A percentile compares a stretch with the other conserved stretches of the same genome.
Conservation (phyloP, 92 coral and sea anemone genomes). For the Epizoanthus scotinus region DNA sequence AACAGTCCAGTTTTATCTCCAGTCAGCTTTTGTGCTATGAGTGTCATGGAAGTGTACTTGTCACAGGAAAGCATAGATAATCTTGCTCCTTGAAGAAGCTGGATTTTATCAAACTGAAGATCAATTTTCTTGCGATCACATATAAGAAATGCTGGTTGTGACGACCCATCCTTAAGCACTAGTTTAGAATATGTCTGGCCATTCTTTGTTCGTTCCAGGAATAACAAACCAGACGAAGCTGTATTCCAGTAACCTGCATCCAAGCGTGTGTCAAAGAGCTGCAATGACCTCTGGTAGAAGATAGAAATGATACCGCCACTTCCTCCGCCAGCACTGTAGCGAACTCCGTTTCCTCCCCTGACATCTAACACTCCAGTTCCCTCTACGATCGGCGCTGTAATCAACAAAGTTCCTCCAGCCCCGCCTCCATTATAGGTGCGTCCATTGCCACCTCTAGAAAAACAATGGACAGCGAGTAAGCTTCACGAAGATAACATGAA, state of each 20-base stretch:
- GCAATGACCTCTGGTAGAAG: conserved; percentile 45
- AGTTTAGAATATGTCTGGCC: conserved; percentile 40
- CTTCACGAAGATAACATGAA: not conserved
- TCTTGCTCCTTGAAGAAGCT: conserved; percentile 50
- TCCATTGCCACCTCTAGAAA: conserved; percentile 56
- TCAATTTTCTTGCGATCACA: conserved; percentile 55
- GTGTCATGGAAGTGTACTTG: conserved; percentile 51
- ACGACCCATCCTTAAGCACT: conserved; percentile 47
- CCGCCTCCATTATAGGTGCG: conserved; percentile 58
- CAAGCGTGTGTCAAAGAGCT: conserved; percentile 31
- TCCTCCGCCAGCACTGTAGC: conserved; percentile 53
- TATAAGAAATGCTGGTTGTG: conserved; percentile 35
- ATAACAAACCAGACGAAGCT: conserved; percentile 58
- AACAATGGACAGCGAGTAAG: not conserved
- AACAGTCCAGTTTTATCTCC: conserved; percentile 59
- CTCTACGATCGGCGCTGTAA: conserved; percentile 33
- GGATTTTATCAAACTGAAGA: conserved; percentile 49
- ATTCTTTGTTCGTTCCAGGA: conserved; percentile 4
- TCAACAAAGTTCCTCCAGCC: conserved; percentile 67
- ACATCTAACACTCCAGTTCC: conserved; percentile 67
- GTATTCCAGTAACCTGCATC: conserved; percentile 50
- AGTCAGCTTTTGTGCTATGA: conserved; percentile 40
- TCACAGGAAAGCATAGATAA: conserved; percentile 62
- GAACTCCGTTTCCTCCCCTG: conserved; percentile 63
- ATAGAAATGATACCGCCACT: conserved; percentile 76